A percentile compares a stretch with the other conserved stretches of the same genome.
Conservation (phyloP, 2,797 vertebrate species). For the Lagodon rhomboides region DNA sequence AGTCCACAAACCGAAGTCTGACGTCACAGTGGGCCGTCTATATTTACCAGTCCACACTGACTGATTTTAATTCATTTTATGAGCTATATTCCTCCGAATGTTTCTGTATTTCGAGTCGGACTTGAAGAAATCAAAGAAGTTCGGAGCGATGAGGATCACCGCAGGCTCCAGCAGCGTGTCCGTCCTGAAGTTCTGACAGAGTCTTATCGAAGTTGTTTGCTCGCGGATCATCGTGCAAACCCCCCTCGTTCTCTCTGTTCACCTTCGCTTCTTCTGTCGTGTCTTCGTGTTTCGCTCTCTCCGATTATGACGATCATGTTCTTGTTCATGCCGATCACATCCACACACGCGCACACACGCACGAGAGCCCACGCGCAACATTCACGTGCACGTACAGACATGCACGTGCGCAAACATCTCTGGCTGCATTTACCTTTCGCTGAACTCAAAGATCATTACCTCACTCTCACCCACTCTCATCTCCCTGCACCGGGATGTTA, state of each 20-base stretch:
- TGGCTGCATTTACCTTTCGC: conserved; percentile 44
- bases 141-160: conserved; percentile 19
- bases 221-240: conserved; percentile 29
- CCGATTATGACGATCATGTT: conserved; percentile 22
- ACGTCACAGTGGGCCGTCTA: too few relatives aligned
- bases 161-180: conserved; percentile 20
- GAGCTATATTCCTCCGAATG: background rate
- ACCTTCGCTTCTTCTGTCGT: conserved; percentile 17
- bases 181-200: conserved; percentile 7
- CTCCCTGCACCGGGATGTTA: conserved; percentile 33
- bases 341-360: conserved; percentile 1
- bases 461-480: conserved; percentile 59
- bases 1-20: too few relatives aligned
- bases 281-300: conserved; percentile 18
- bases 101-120: conserved; percentile 13
- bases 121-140: conserved; percentile 28
- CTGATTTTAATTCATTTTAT: background rate
- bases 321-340: conserved; percentile 48
- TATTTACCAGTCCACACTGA: background rate
- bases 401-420: conserved; percentile 24
- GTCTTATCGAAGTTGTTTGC: conserved; percentile 15
- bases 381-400: conserved; percentile 13
- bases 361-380: conserved; percentile 31
- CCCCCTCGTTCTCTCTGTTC: conserved; percentile 25
- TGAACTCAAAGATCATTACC: conserved; percentile 63